Base-by-base conservation (phyloP, 1,140 invertebrate genomes). In the Drosophila pallidifrons region DNA sequence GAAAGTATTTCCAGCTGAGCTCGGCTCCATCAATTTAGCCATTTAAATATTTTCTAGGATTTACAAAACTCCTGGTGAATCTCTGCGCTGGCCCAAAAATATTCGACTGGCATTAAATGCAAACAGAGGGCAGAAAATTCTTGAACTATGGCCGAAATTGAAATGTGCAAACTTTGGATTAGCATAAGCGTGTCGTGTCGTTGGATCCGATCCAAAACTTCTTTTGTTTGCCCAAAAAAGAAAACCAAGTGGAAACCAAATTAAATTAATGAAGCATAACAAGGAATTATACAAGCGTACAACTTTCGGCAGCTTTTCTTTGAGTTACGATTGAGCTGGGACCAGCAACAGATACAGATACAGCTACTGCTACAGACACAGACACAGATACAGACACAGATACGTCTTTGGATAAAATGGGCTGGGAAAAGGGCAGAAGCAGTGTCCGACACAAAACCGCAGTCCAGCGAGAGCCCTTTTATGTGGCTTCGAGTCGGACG, bases 231-330 rank as follows among this genome's bases (percentile, higher is more conserved):
- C 47, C 72, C 28, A 63, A 64, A 30, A 51, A 64, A 55, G 38
- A 41, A 47, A 43, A 63, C 64, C 35, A 78, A 79, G 63, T 65
- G 72, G 68, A 88, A 75, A 75, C 55, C 81, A 82, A 82, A 80
- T 77, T 72, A 83, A 87, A 75, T 88, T 88, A 83, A 87, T 88
- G 80, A 87, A 87, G 77, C 82, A 71, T 77, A 83, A 82, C 77
- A 74, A 69, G 73, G 70, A 87, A 60, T 68, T 60, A 55, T 51
- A 54, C 72, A 67, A 60, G 51, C 57, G 52, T 46, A 73, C 77
- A 86, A 77, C 75, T 79, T 87, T 79, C 13, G 64, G 80, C 60
- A 45, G 16, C 46, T 70, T 51, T 76, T 77, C 59, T 75, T 86
- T 86, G 66, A 81, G 70, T 77, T 77, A 57, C 74, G 67, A 64